A percentile compares a stretch with the other conserved stretches of the same genome.
These are phyloP conservation scores for Isichthys henryi DNA, from an alignment of 2,113 vertebrate species.

Conservation along the genomic window DNA sequence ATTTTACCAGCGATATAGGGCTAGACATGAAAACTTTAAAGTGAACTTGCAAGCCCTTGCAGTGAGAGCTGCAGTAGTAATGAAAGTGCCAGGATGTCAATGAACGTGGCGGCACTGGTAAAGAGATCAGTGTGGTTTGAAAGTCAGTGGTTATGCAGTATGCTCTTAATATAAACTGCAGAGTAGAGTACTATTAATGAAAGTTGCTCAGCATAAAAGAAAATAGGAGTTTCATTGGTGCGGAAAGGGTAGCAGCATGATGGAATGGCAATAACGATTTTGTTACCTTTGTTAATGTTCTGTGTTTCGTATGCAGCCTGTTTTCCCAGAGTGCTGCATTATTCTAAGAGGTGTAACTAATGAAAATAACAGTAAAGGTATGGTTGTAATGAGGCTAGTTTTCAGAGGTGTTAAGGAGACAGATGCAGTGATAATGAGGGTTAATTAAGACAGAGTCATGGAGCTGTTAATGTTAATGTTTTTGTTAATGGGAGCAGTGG, in stretches of 20 bases:
- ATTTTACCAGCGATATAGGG: background rate
- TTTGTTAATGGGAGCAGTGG: background rate
- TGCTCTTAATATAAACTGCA: background rate
- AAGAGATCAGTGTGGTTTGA: background rate
- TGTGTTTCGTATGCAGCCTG: background rate
- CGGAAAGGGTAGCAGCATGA: background rate
- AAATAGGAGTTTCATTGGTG: background rate
- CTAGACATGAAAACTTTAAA: background rate
- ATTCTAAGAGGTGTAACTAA: background rate
- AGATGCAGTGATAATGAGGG: background rate
- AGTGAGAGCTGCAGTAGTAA: background rate
- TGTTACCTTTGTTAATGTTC: background rate
- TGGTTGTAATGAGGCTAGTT: background rate
- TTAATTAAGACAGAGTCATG: background rate
- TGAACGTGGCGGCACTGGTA: background rate
- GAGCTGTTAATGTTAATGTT: background rate
- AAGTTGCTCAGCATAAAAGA: background rate
- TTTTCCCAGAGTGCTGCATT: background rate
- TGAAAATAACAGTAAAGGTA: background rate
- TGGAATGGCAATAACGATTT: background rate
- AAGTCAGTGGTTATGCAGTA: background rate
- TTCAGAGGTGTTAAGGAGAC: background rate
- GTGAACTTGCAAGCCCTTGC: background rate
- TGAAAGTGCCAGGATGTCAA: background rate
- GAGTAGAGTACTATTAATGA: background rate